Evolutionary conservation across 2,797 vertebrate genomes (phyloP).

Genomic region (Orestias chungarensis): DNA sequence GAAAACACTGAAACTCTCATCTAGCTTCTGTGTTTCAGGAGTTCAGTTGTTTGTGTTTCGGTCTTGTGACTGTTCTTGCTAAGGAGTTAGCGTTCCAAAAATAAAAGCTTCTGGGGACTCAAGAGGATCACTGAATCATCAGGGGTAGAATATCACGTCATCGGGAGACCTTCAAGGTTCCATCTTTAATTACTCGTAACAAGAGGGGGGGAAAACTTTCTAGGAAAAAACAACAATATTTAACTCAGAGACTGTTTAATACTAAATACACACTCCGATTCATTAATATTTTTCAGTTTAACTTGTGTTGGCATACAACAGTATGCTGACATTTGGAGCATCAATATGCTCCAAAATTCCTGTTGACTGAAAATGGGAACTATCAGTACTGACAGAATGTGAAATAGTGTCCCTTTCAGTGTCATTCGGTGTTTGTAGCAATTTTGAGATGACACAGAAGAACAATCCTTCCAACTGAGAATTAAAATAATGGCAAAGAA

Average conservation of each 20-base stretch:
- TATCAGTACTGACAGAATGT: conserved; percentile 52
- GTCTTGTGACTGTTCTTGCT: conserved; percentile 79
- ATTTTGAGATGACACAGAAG: conserved; percentile 28
- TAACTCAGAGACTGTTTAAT: conserved; percentile 31
- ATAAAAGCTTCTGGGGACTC: conserved; percentile 77
- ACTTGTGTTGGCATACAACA: conserved; percentile 55
- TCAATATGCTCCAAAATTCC: conserved; percentile 59
- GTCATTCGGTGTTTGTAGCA: conserved; percentile 47
- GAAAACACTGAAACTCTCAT: conserved; percentile 70
- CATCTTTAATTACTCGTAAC: conserved; percentile 52
- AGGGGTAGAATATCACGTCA: conserved; percentile 76
- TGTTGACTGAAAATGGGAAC: conserved; percentile 62
- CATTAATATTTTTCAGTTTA: conserved; percentile 39
- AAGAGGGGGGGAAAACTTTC: conserved; percentile 35
- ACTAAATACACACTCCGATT: conserved; percentile 19
- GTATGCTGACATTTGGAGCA: conserved; percentile 58
- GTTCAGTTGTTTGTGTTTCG: conserved; percentile 80
- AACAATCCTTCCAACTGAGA: conserved; percentile 40
- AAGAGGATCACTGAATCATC: conserved; percentile 79
- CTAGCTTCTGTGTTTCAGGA: conserved; percentile 67
- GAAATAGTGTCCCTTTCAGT: conserved; percentile 54
- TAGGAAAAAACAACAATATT: conserved; percentile 37
- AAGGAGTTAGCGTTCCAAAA: conserved; percentile 82
- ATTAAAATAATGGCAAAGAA: conserved; percentile 50
- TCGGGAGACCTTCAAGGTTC: conserved; percentile 72